Conservation (phyloP, 2,113 vertebrate genomes). For the Cepphus grylle region DNA sequence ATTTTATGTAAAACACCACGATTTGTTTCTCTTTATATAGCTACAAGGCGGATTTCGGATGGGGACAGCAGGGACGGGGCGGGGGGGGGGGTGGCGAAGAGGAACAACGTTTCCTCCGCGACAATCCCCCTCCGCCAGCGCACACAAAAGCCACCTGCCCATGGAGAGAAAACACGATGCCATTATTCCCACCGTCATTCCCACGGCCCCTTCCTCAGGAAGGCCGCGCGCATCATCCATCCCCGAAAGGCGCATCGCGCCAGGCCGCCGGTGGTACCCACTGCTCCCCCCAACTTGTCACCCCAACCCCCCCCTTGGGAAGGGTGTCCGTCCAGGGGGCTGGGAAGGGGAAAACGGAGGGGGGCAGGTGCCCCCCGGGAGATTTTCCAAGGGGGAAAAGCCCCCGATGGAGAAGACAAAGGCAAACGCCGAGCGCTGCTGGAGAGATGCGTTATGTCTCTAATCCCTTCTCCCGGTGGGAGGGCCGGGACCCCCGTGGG, state of each 20-base stretch:
- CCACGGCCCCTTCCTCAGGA: constrained; percentile 15
- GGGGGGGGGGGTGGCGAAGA: background rate
- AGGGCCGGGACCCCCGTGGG: background rate
- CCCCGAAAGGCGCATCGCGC: background rate
- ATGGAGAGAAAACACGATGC: constrained; percentile 35
- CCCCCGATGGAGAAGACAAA: constrained; percentile 35
- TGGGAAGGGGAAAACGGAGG: background rate
- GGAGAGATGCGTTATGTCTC: background rate
- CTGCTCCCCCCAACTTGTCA: constrained; percentile 13
- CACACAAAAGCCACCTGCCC: constrained; percentile 62
- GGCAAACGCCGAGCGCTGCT: background rate
- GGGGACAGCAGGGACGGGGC: background rate
- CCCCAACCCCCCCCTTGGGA: background rate
- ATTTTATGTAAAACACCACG: constrained; percentile 26
- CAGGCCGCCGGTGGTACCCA: background rate
- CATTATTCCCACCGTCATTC: constrained; percentile 42
- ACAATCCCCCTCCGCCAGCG: background rate
- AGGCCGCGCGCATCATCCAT: background rate
- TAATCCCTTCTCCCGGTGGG: background rate
- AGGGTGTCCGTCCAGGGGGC: background rate
- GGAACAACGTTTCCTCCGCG: background rate
- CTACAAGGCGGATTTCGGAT: background rate
- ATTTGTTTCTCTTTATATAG: constrained; percentile 10
- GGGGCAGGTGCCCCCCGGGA: background rate
- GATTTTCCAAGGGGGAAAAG: background rate